Percentiles rank a stretch among this genome's conserved stretches.
phyloP scores from a whole-genome alignment of 2,113 vertebrate species.

The Petaurus breviceps region DNA sequence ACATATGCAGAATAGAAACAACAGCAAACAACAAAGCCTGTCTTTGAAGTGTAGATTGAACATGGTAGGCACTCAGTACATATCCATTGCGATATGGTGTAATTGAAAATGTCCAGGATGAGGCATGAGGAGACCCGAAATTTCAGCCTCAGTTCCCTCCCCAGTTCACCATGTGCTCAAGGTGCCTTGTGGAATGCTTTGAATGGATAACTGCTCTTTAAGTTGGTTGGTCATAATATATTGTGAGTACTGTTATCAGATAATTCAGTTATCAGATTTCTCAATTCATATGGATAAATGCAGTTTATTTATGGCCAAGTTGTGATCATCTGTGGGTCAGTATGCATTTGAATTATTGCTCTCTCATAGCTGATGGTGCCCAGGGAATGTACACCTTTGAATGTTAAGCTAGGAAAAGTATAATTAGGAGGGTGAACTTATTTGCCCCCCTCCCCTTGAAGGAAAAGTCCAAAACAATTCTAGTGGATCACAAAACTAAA shows the following conservation, averaged over 20 bases:
- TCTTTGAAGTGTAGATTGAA: neutral
- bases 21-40: neutral
- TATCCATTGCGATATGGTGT: neutral
- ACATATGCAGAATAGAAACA: neutral
- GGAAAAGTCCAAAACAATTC: too few relatives aligned
- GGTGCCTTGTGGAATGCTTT: neutral
- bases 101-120: neutral
- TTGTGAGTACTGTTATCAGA: slow-evolving; percentile 51
- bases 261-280: slow-evolving; percentile 63
- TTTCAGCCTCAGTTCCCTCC: neutral
- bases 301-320: slow-evolving; percentile 42
- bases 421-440: neutral
- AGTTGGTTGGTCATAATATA: neutral
- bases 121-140: neutral
- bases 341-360: slow-evolving; percentile 52
- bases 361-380: slow-evolving; percentile 26
- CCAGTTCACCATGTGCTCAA: neutral
- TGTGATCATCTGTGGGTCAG: neutral
- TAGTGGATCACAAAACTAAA: neutral
- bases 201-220: neutral
- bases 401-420: neutral
- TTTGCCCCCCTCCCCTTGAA: too few relatives aligned
- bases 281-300: neutral
- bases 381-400: slow-evolving; percentile 15
- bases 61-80: neutral